Evolutionary conservation across 2,888 invertebrate species (phyloP).

Genomic region (Lepidonotus clava): DNA sequence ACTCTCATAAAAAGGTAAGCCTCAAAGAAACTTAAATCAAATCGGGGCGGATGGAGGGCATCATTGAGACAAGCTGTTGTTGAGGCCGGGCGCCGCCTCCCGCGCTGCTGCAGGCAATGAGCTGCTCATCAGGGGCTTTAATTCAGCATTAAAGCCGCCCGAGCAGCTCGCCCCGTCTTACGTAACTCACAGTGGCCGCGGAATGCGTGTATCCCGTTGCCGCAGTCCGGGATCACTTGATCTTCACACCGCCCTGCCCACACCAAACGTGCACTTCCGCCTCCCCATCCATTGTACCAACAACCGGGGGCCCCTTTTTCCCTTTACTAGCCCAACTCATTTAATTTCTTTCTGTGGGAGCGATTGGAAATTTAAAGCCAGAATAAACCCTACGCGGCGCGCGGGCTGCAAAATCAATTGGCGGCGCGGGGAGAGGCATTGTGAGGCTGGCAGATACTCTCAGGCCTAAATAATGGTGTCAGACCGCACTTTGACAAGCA

Average conservation of each 20-base stretch:
- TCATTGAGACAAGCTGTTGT: not conserved
- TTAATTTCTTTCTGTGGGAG: slow-evolving; percentile 31
- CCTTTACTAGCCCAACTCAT: not conserved
- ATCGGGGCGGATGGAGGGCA: not conserved
- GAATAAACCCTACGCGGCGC: slow-evolving; percentile 18
- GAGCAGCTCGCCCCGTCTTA: not conserved
- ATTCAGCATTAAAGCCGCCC: not conserved
- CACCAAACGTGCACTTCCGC: not conserved
- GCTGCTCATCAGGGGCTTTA: not conserved
- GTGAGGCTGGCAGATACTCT: not conserved
- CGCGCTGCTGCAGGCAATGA: not conserved
- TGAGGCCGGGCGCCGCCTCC: not conserved
- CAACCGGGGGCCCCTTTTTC: not conserved
- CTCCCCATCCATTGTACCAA: not conserved
- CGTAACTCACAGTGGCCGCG: not conserved
- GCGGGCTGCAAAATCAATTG: slow-evolving; percentile 36
- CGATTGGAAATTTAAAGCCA: slow-evolving; percentile 43
- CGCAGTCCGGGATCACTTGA: not conserved
- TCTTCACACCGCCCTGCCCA: not conserved
- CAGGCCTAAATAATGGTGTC: slow-evolving; percentile 4
- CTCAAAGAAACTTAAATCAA: slow-evolving; percentile 35
- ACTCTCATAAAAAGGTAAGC: not conserved
- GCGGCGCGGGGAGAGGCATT: slow-evolving; percentile 5
- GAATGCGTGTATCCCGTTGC: not conserved
- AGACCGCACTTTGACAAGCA: slow-evolving; percentile 1